Percentiles rank a stretch among this genome's conserved stretches.
phyloP scores from a whole-genome alignment of 2,888 invertebrate species.

The Suillia variegata region DNA sequence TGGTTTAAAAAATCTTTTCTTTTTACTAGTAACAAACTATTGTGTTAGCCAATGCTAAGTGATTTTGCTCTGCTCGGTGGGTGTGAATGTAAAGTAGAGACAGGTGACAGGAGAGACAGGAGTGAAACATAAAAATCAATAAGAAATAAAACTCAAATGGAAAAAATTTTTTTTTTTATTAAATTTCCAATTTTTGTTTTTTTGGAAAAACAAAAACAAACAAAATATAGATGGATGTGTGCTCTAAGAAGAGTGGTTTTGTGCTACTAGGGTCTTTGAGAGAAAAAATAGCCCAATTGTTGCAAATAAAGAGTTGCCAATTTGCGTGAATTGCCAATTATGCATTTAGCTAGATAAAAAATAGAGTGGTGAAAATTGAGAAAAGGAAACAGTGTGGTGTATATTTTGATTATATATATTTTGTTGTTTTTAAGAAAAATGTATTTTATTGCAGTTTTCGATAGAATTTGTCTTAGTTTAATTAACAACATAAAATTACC shows the following conservation, averaged over 20 bases:
- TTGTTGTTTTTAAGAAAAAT: background rate
- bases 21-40: slow-evolving; percentile 30
- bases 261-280: no score
- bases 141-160: no score
- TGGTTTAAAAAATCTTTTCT: slow-evolving; percentile 21
- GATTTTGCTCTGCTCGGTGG: slow-evolving; percentile 22
- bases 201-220: slow-evolving; percentile 1
- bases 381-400: slow-evolving; percentile 2
- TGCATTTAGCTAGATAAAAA: no score
- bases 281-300: no score
- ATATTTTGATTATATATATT: slow-evolving; percentile 7
- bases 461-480: slow-evolving; percentile 2
- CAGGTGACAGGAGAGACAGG: no score
- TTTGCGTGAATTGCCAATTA: no score
- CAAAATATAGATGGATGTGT: no score
- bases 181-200: slow-evolving; percentile 20
- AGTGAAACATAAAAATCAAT: no score
- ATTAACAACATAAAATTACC: background rate
- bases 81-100: background rate
- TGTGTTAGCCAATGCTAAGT: background rate
- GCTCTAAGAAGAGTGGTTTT: no score
- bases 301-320: no score
- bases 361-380: background rate
- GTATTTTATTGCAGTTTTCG: slow-evolving; percentile 2
- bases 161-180: slow-evolving; percentile 21